Conservation (phyloP, 1,140 invertebrate genomes). For the Heliconius melpomene region DNA sequence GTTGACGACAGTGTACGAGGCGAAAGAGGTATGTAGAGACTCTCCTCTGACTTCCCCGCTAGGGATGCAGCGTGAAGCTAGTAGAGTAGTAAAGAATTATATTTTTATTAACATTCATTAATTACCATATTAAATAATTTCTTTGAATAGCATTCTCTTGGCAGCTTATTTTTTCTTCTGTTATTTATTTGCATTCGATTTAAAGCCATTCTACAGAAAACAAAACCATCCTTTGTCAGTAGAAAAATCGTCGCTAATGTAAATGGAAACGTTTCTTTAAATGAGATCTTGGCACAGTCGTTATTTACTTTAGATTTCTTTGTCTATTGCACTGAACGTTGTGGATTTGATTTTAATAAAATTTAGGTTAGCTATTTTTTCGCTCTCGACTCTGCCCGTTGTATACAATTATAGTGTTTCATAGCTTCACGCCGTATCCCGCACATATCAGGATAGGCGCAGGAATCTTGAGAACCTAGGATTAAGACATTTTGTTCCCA, state of each 20-base stretch:
- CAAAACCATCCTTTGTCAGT: neutral
- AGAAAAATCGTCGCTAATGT: neutral
- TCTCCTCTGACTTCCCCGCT: too few species aligned
- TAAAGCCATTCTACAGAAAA: neutral
- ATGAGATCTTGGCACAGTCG: neutral
- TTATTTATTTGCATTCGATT: neutral
- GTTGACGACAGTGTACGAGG: too few species aligned
- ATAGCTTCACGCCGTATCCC: too few species aligned
- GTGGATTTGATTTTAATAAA: neutral
- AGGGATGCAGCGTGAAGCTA: too few species aligned
- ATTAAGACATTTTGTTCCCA: too few species aligned
- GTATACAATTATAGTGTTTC: neutral
- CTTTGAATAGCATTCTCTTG: neutral
- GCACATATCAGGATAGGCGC: too few species aligned
- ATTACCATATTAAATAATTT: neutral
- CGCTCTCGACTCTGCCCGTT: too few species aligned
- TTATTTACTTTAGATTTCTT: neutral
- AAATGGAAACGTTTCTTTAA: neutral
- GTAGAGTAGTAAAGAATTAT: neutral
- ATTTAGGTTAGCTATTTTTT: neutral
- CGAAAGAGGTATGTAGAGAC: too few species aligned
- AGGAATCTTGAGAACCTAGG: too few species aligned
- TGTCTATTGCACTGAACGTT: neutral
- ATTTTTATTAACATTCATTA: neutral
- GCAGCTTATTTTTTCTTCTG: neutral